These are phyloP conservation scores for Cyrtorhinus lividipennis DNA, from an alignment of 1,140 invertebrate species.

Conservation along the genomic window DNA sequence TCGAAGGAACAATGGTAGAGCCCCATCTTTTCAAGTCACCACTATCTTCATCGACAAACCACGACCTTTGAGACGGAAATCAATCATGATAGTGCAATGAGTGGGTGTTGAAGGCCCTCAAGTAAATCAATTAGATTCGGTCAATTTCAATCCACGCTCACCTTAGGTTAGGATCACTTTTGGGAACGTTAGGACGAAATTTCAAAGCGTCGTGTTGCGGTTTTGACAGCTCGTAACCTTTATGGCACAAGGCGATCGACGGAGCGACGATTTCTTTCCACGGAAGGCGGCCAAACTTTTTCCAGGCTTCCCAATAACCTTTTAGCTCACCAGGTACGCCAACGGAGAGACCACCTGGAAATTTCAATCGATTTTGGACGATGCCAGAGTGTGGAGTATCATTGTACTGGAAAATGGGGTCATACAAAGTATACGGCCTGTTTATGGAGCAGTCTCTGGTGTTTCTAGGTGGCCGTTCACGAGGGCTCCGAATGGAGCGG, in stretches of 20 bases:
- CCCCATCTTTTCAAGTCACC: conserved; percentile 43
- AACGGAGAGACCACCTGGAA: conserved; percentile 54
- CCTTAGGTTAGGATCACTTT: conserved; percentile 45
- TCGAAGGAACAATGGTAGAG: conserved; percentile 43
- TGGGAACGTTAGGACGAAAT: conserved; percentile 37
- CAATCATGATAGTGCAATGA: too few relatives aligned
- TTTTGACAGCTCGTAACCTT: conserved; percentile 54
- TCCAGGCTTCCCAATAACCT: conserved; percentile 72
- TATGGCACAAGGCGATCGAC: conserved; percentile 55
- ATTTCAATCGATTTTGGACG: background rate
- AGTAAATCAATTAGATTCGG: background rate
- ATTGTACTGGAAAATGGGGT: too few relatives aligned
- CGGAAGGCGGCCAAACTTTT: conserved; percentile 60
- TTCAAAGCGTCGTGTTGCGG: conserved; percentile 43
- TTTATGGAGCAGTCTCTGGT: too few relatives aligned
- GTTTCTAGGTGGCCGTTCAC: too few relatives aligned
- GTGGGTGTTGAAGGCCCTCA: too few relatives aligned
- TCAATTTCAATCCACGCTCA: too few relatives aligned
- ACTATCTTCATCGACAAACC: conserved; percentile 44
- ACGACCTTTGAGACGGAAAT: conserved; percentile 45
- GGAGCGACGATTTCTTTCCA: conserved; percentile 71
- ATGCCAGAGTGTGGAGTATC: background rate
- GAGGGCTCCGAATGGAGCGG: too few relatives aligned
- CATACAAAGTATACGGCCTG: too few relatives aligned
- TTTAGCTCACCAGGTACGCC: conserved; percentile 81